Conservation (phyloP, 1,140 invertebrate species). For the Drosophila equinoxialis region DNA sequence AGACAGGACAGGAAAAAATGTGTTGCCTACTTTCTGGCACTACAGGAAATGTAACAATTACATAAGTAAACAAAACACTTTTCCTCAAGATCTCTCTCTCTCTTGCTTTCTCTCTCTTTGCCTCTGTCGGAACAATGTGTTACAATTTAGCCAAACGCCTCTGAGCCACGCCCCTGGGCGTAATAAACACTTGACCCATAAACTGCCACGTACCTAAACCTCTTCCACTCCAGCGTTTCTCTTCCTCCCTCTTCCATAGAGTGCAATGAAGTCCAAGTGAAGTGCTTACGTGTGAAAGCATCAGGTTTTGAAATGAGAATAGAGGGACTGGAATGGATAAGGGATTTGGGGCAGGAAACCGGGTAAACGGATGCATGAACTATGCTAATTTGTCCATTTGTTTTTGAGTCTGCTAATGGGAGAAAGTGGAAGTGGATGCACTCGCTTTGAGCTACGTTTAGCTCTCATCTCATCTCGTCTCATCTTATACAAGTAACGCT, state of each 20-base stretch:
- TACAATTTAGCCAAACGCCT: conserved; percentile 66
- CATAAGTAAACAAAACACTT: conserved; percentile 78
- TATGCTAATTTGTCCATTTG: conserved; percentile 77
- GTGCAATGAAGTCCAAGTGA: conserved; percentile 79
- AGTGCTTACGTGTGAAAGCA: conserved; percentile 64
- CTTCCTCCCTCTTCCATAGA: conserved; percentile 55
- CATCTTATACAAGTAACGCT: conserved; percentile 49
- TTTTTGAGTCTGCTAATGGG: conserved; percentile 28
- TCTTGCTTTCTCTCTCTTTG: not conserved
- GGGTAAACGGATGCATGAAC: conserved; percentile 15
- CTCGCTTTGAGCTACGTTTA: conserved; percentile 57
- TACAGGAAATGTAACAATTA: conserved; percentile 65
- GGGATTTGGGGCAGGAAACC: not conserved
- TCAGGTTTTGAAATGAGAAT: conserved; percentile 6
- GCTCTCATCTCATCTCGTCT: conserved; percentile 30
- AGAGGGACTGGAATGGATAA: not conserved
- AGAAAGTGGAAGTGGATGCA: conserved; percentile 22
- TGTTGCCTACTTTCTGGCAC: conserved; percentile 40
- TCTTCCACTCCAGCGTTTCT: not conserved
- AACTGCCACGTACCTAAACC: conserved; percentile 63
- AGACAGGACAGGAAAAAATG: conserved; percentile 20
- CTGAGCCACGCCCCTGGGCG: conserved; percentile 71
- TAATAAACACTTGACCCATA: conserved; percentile 81
- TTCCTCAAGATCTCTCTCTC: conserved; percentile 1
- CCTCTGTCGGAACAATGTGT: conserved; percentile 60